Evolutionary conservation across 2,113 vertebrate genomes (phyloP), one percentile per base, ranked within the genome.

Genomic region (Cichladusa arquata): DNA sequence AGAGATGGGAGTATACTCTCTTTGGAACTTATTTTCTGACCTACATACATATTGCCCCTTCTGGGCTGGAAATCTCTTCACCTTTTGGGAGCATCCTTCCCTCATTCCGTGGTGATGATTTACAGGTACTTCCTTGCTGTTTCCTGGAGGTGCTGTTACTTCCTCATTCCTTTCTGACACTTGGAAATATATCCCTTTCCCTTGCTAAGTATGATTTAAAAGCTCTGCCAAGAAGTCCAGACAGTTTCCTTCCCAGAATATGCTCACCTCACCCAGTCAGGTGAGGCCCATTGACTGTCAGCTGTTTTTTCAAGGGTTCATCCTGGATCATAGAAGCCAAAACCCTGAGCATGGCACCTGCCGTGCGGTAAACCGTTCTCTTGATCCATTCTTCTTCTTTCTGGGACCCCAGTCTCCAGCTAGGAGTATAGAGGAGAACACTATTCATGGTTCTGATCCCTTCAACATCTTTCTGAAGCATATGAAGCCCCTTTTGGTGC

Each of bases 371-470:
- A 34, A 23, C 12, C 19, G 38, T n/a, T 29, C 26, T 22, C 19
- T 28, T 50, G 36, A 23, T 57, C 24, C 38, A 14, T 34, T 70
- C 0, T 2, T 16, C 50, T 38, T 62, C 17, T 51, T 69, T 48
- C n/a, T 19, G 3, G 3, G 19, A 5, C 3, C 8, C 6, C 23
- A 15, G 29, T 34, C 8, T 50, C 26, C 9, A 29, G 2, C 4
- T 38, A 26, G 42, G 4, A 29, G 6, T 26, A 22, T 8, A 38
- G 9, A 69, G 19, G 6, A 57, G 11, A 44, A 15, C 8, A 20
- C 9, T 42, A n/a, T 5, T 19, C 25, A 11, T 4, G 15, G 5
- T 54, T 66, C n/a, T 2, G 2, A 36, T 19, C 18, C 40, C 34
- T 86, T 50, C 36, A 44, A 19, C 8, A 28, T 16, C 18, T 58